phyloP scores from a whole-genome alignment of 1,140 invertebrate genomes.

The Semibalanus balanoides region DNA sequence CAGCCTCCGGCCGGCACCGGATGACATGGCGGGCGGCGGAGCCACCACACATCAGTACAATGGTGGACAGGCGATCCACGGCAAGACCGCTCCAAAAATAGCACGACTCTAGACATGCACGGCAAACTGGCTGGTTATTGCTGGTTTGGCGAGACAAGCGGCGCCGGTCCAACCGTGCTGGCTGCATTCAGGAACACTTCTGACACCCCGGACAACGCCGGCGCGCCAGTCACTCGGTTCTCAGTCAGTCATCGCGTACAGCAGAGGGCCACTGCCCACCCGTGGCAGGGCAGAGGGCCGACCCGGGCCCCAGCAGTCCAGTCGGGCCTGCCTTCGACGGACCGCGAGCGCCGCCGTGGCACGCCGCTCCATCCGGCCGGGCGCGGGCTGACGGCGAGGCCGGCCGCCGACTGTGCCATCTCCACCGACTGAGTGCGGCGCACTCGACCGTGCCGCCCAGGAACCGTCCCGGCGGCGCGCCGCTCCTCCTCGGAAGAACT shows the following conservation, averaged over 20 bases:
- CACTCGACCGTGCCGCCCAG: no score
- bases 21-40: not conserved
- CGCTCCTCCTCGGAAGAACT: no score
- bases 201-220: not conserved
- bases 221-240: not conserved
- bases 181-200: not conserved
- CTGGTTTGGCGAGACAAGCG: not conserved
- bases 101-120: not conserved
- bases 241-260: no score
- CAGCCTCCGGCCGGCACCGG: no score
- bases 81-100: not conserved
- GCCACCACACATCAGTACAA: not conserved
- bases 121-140: not conserved
- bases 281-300: not conserved
- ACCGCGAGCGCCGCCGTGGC: not conserved
- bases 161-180: no score
- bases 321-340: no score
- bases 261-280: no score
- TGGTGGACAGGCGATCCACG: not conserved
- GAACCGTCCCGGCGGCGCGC: no score
- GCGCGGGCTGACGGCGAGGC: not conserved
- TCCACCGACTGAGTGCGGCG: no score
- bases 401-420: no score
- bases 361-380: no score
- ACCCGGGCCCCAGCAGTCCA: no score